Conservation (phyloP, 2,888 invertebrate species). For the Stramonita haemastoma region DNA sequence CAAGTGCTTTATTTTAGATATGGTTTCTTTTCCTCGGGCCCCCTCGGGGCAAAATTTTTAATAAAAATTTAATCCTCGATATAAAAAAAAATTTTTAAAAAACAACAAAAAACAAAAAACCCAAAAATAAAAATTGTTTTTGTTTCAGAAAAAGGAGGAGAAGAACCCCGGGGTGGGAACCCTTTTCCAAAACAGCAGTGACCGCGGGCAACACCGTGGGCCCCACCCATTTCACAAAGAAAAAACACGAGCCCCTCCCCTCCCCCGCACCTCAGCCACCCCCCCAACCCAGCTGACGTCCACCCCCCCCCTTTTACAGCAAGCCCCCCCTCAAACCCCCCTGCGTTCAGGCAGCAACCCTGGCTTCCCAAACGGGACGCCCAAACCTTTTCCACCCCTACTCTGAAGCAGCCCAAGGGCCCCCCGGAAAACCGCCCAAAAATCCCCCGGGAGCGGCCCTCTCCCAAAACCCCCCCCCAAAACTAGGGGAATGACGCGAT, state of each 20-base stretch:
- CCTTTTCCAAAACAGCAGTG: slow-evolving; percentile 56
- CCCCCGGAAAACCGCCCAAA: slow-evolving; percentile 40
- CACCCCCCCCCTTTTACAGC: slow-evolving; percentile 43
- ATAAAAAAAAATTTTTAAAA: no score
- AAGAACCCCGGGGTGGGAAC: slow-evolving; percentile 72
- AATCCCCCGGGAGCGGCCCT: slow-evolving; percentile 38
- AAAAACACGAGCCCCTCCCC: slow-evolving; percentile 51
- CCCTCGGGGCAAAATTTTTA: no score
- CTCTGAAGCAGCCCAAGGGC: slow-evolving; percentile 15
- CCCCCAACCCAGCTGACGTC: slow-evolving; percentile 27
- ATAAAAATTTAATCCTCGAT: no score
- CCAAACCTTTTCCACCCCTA: slow-evolving; percentile 47
- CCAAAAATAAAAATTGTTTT: background rate
- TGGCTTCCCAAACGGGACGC: slow-evolving; percentile 49
- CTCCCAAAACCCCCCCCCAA: background rate
- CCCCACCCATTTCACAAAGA: slow-evolving; percentile 47
- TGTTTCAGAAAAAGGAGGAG: slow-evolving; percentile 65
- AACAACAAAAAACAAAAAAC: no score
- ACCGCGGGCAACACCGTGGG: slow-evolving; percentile 19
- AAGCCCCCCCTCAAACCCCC: slow-evolving; percentile 9
- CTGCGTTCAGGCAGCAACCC: slow-evolving; percentile 39
- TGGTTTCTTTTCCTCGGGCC: no score
- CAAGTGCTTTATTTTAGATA: no score
- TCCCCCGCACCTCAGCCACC: slow-evolving; percentile 38
- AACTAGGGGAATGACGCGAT: background rate